Base-by-base conservation (phyloP, 2,888 invertebrate species). In the Brachypalpus laphriformis region DNA sequence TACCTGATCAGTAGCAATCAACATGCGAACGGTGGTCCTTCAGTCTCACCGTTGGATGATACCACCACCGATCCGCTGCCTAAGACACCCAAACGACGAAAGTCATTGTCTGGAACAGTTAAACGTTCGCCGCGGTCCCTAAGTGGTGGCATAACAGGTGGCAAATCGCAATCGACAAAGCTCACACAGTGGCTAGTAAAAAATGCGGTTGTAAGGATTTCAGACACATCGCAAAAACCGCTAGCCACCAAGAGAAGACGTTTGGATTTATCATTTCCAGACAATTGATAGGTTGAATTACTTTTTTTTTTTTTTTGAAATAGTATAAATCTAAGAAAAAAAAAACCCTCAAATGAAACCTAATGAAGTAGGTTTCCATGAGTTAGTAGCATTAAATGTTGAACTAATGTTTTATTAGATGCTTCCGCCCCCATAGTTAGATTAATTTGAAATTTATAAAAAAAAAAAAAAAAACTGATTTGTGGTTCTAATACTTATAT, bases 141-240 rank as follows among this genome's bases (percentile, higher is more conserved):
- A 11, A 51, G 3, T 22, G 31, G 75, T n/a, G 28, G 51, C 4
- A 63, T 49, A 8, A 0, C 40, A 4, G 47, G 66, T 8, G 59
- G 45, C 8, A 75, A 75, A 40, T 61, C 81, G 1, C 91, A 91
- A 78, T 87, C 89, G 6, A 91, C 91, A 0, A 91, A 91, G 75
- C 86, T 91, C 5, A 91, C 91, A 0, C 90, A 91, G 66, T 91
- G 91, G 91, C 90, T 91, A 86, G 87, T 87, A 8, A 88, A 88
- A 77, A 87, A 88, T 57, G 57, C 87, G n/a, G 70, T 68, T 65
- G 63, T 75, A 6, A 56, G 71, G 28, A 68, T 71, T 42, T 65
- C 66, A 16, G 70, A 80, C 3, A 75, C 57, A 31, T 11, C 61
- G 0, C 51, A 37, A 16, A 80, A 80, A 54, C 47, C 63, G 7